These are phyloP conservation scores for Lasaia peninsularis DNA, from an alignment of 1,140 invertebrate species.

Conservation along the genomic window DNA sequence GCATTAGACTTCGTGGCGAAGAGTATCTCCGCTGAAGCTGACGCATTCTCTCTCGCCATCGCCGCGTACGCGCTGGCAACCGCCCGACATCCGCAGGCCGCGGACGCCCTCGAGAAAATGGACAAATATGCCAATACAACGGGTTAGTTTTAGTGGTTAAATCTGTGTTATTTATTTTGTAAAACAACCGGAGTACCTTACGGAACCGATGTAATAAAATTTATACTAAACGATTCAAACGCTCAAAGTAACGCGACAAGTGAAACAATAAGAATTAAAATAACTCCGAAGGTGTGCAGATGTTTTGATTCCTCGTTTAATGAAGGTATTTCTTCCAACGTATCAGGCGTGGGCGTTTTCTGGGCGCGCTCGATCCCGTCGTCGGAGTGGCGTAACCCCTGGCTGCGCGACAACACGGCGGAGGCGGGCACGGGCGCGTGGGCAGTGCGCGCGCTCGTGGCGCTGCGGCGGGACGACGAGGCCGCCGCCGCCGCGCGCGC, in stretches of 20 bases:
- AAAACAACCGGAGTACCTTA: too few relatives aligned
- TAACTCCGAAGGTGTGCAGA: too few relatives aligned
- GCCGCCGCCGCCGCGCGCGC: conserved; percentile 89
- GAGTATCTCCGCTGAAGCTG: conserved; percentile 80
- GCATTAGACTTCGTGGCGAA: conserved; percentile 88
- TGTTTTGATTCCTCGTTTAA: too few relatives aligned
- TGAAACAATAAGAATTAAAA: too few relatives aligned
- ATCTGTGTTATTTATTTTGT: background rate
- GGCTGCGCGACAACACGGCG: conserved; percentile 84
- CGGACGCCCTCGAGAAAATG: conserved; percentile 47
- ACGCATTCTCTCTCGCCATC: conserved; percentile 53
- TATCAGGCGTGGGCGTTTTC: conserved; percentile 34
- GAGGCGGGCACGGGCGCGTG: conserved; percentile 95
- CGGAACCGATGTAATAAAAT: too few relatives aligned
- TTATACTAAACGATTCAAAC: too few relatives aligned
- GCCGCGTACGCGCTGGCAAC: conserved; percentile 45
- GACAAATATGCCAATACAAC: conserved; percentile 56
- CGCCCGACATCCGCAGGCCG: conserved; percentile 48
- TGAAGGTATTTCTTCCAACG: too few relatives aligned
- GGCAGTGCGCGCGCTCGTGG: conserved; percentile 83
- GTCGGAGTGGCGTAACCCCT: conserved; percentile 84
- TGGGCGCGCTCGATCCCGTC: conserved; percentile 63
- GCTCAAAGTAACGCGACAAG: too few relatives aligned
- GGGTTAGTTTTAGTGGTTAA: conserved; percentile 30
- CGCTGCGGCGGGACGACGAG: conserved; percentile 81